A percentile compares a stretch with the other conserved stretches of the same genome.
Evolutionary conservation across 2,797 vertebrate genomes (phyloP).

Genomic region (Smutsia temminckii): DNA sequence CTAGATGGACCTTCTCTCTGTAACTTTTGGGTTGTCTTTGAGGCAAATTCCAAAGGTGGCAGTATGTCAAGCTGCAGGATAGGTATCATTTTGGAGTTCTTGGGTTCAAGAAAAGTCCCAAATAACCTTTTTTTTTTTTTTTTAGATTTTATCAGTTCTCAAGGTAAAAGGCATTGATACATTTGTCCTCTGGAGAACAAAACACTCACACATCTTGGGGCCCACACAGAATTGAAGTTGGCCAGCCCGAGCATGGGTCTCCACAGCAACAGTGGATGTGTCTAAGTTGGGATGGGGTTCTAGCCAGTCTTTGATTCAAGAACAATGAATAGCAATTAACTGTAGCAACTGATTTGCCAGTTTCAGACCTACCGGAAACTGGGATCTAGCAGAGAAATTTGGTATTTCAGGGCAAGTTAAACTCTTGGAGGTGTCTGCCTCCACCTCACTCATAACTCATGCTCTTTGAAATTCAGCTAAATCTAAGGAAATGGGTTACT

Average conservation of each 20-base stretch:
- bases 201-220: background rate
- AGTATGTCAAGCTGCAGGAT: background rate
- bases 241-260: background rate
- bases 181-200: background rate
- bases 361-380: background rate
- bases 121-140: background rate
- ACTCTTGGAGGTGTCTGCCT: slow-evolving; percentile 69
- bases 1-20: background rate
- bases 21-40: background rate
- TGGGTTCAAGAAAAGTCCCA: background rate
- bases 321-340: slow-evolving; percentile 42
- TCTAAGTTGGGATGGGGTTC: background rate
- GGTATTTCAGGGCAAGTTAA: slow-evolving; percentile 54
- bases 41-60: background rate
- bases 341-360: background rate
- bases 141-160: background rate
- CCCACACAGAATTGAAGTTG: background rate
- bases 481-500: slow-evolving; percentile 80
- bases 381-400: background rate
- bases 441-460: slow-evolving; percentile 68
- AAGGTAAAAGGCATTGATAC: background rate
- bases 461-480: slow-evolving; percentile 79
- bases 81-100: background rate
- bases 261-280: background rate
- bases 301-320: slow-evolving; percentile 9